Percentiles rank a stretch among this genome's conserved stretches.
phyloP scores from a whole-genome alignment of 2,888 invertebrate species.

The Diarsia mendica region DNA sequence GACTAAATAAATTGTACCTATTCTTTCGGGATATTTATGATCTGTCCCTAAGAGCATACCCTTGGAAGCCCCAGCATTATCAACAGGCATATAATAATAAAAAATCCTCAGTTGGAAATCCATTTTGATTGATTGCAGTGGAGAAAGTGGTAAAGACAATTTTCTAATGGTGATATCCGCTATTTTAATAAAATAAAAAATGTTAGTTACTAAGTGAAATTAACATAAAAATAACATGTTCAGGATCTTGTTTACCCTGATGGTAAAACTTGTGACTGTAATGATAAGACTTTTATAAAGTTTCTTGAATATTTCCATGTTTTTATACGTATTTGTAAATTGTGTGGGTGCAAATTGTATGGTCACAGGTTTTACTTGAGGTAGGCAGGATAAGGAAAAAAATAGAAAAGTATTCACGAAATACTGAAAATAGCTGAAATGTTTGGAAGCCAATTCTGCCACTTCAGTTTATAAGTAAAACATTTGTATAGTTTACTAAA shows the following conservation, averaged over 20 bases:
- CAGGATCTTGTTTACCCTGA: constrained; percentile 10
- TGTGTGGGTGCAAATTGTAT: constrained; percentile 5
- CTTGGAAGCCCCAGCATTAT: neutral
- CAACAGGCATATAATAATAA: neutral
- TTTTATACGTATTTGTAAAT: constrained; percentile 39
- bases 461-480: neutral
- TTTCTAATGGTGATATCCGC: constrained; percentile 27
- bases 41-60: neutral
- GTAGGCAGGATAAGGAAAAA: constrained; percentile 10
- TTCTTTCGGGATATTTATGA: constrained; percentile 1
- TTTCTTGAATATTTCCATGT: constrained; percentile 25
- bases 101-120: neutral
- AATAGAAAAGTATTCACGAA: neutral
- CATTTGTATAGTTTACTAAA: neutral
- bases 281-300: constrained; percentile 19
- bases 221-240: constrained; percentile 38
- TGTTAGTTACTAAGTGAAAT: constrained; percentile 40
- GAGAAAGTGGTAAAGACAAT: constrained; percentile 10
- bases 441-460: neutral
- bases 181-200: constrained; percentile 52
- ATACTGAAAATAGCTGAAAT: neutral
- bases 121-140: constrained; percentile 2
- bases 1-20: neutral
- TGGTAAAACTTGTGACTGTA: neutral
- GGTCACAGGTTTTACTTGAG: constrained; percentile 16